Evolutionary conservation across 2,797 vertebrate genomes (phyloP), one percentile per base, ranked within the genome.

Genomic region (Lepilemur septentrionalis): DNA sequence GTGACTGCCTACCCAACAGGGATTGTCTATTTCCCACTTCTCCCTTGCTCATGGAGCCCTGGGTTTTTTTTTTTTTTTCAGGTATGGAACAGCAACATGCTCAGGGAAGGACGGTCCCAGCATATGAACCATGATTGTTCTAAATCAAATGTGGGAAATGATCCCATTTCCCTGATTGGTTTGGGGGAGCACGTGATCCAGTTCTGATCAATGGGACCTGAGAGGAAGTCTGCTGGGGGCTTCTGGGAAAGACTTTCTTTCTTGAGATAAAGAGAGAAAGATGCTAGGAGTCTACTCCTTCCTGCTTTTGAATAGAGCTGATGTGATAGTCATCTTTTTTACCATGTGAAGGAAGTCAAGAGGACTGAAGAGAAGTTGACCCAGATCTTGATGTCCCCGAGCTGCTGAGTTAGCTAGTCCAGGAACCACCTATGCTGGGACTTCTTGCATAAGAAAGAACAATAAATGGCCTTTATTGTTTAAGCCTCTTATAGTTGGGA

Each of bases 161-260:
- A 63, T 79, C 65, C 50, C 38, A 35, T 65, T 88, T 95, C 10
- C 20, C 32, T 75, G 57, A 92, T 85, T 79, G 89, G 84, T 55
- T 95, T 83, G 79, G 65, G 32, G 59, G n/a, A 81, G 32, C 57
- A 89, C 7, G 25, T 79, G 73, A 93, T 73, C 61, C 50, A 86
- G 46, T 87, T 91, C 55, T 93, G 69, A 91, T 38, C 48, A 91
- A 75, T 23, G 72, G 78, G 12, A 82, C 5, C 83, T 46, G 17
- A 69, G 28, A 23, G 30, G 65, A 86, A 80, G 55, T 94, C 38
- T 72, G 38, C 18, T 73, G 25, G 73, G 9, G 32, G 15, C 41
- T 91, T 88, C 50, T 91, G 88, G 46, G 72, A 72, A 89, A 87
- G 22, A 48, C 35, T 83, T 95, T 93, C 91, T 46, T 92, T 89